Percentiles rank a stretch among this genome's conserved stretches.
phyloP scores from a whole-genome alignment of 2,888 invertebrate genomes.

The Anoncus sp. region DNA sequence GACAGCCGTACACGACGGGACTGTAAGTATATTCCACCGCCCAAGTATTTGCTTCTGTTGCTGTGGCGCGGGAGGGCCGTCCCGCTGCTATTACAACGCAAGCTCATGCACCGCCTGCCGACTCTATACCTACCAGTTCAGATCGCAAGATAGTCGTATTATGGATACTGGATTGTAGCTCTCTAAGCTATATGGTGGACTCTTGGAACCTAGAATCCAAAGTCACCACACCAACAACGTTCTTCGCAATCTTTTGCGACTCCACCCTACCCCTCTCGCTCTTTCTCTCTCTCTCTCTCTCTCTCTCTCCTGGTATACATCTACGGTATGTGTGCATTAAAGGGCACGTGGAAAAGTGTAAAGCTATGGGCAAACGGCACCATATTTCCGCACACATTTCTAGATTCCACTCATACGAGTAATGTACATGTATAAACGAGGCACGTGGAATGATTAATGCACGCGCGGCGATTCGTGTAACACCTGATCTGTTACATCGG shows the following conservation, averaged over 20 bases:
- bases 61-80: slow-evolving; percentile 43
- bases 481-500: slow-evolving; percentile 71
- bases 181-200: slow-evolving; percentile 56
- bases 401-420: slow-evolving; percentile 3
- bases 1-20: slow-evolving; percentile 62
- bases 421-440: background rate
- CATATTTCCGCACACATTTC: slow-evolving; percentile 6
- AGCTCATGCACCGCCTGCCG: slow-evolving; percentile 69
- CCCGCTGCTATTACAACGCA: slow-evolving; percentile 49
- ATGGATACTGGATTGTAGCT: slow-evolving; percentile 70
- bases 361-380: slow-evolving; percentile 12
- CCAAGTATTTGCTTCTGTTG: slow-evolving; percentile 59
- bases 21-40: slow-evolving; percentile 54
- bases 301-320: slow-evolving; percentile 18
- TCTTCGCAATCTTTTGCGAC: slow-evolving; percentile 62
- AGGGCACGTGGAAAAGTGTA: background rate
- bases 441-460: slow-evolving; percentile 73
- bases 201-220: slow-evolving; percentile 66
- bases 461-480: slow-evolving; percentile 66
- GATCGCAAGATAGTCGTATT: slow-evolving; percentile 80
- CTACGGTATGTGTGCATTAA: background rate
- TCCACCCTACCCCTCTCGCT: too few relatives aligned
- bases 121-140: slow-evolving; percentile 71
- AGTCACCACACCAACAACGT: slow-evolving; percentile 50
- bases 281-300: too few relatives aligned